phyloP scores from a whole-genome alignment of 64 coral and sea anemone species.

The Actinia equina region DNA sequence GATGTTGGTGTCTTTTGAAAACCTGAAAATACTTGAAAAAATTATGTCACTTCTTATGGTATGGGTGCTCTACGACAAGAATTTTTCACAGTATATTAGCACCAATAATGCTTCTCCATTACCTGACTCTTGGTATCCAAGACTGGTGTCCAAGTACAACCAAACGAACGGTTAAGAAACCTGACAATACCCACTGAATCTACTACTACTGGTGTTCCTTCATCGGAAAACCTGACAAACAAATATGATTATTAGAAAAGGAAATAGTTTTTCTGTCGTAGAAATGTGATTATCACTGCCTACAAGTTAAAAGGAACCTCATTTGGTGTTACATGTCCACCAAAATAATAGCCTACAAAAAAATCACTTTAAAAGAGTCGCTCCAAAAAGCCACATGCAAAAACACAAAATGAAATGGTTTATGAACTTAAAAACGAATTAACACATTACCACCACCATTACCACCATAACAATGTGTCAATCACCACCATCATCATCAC shows the following conservation, averaged over 20 bases:
- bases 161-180: slow-evolving; percentile 64
- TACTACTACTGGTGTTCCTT: slow-evolving; percentile 75
- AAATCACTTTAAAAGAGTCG: too few species aligned
- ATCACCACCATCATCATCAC: neutral
- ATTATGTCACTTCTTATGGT: too few species aligned
- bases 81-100: neutral
- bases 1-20: too few species aligned
- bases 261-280: neutral
- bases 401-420: too few species aligned
- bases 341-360: too few species aligned
- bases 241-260: neutral
- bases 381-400: too few species aligned
- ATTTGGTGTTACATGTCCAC: too few species aligned
- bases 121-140: slow-evolving; percentile 89
- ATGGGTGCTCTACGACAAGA: neutral
- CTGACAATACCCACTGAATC: slow-evolving; percentile 83
- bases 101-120: neutral
- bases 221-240: slow-evolving; percentile 68
- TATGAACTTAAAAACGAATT: too few species aligned
- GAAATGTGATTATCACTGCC: too few species aligned
- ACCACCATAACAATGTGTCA: neutral
- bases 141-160: slow-evolving; percentile 78
- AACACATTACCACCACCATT: neutral
- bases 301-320: too few species aligned
- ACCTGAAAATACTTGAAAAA: too few species aligned